phyloP scores from a whole-genome alignment of 1,140 invertebrate genomes.

The Macrobrachium nipponense region DNA sequence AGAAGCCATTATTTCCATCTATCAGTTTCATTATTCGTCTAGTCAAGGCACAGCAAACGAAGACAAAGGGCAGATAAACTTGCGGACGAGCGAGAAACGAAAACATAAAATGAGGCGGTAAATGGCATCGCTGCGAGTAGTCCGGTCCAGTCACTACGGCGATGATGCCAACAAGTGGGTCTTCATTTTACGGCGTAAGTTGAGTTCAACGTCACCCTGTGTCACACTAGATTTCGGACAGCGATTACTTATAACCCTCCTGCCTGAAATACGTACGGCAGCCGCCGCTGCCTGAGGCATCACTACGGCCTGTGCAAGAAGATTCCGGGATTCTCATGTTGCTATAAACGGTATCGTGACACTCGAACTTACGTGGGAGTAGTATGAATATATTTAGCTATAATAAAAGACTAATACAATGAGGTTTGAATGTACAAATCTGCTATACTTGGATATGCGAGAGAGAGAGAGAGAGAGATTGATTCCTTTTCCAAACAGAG shows the following conservation, averaged over 20 bases:
- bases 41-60: background rate
- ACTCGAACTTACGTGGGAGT: too few relatives aligned
- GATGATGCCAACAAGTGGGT: constrained; percentile 47
- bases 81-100: background rate
- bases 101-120: background rate
- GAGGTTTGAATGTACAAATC: background rate
- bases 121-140: background rate
- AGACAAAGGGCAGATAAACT: background rate
- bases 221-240: background rate
- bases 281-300: too few relatives aligned
- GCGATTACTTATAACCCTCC: too few relatives aligned
- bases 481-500: background rate
- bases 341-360: too few relatives aligned
- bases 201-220: background rate
- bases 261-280: too few relatives aligned
- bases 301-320: too few relatives aligned
- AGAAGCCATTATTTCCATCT: too few relatives aligned
- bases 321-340: too few relatives aligned
- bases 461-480: background rate
- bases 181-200: background rate
- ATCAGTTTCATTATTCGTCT: background rate
- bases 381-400: too few relatives aligned
- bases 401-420: too few relatives aligned
- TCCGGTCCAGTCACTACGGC: constrained; percentile 14
- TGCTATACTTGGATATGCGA: background rate